Evolutionary conservation across 2,888 invertebrate species (phyloP).

Genomic region (Arctia plantaginis): DNA sequence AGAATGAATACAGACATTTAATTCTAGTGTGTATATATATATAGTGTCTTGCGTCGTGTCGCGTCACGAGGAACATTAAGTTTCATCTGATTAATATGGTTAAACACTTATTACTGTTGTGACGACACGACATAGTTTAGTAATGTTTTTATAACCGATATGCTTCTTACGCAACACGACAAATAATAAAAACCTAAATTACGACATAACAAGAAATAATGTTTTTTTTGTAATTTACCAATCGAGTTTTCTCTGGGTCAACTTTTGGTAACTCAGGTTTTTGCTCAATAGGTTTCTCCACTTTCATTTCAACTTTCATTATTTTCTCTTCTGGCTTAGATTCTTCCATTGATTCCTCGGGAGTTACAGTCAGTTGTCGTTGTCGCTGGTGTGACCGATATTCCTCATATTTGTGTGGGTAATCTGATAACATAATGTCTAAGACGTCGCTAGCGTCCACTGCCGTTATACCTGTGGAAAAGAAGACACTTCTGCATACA

Average conservation of each 20-base stretch:
- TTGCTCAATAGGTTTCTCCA: constrained; percentile 61
- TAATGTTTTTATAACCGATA: too few species aligned
- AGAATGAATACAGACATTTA: too few species aligned
- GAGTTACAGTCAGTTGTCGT: constrained; percentile 73
- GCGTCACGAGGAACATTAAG: too few species aligned
- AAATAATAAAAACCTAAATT: neutral
- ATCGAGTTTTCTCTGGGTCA: constrained; percentile 78
- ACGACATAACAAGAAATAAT: neutral
- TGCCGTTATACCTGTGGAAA: constrained; percentile 91
- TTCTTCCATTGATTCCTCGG: constrained; percentile 52
- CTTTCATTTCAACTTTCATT: constrained; percentile 67
- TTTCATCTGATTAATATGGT: too few species aligned
- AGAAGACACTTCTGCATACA: neutral
- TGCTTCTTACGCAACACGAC: neutral
- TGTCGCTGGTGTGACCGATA: constrained; percentile 90
- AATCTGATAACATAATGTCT: constrained; percentile 98
- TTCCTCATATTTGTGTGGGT: constrained; percentile 97
- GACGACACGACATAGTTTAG: too few species aligned
- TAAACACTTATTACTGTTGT: too few species aligned
- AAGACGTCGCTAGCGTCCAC: constrained; percentile 96
- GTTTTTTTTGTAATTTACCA: constrained; percentile 59
- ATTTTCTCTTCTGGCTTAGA: constrained; percentile 63
- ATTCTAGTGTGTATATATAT: too few species aligned
- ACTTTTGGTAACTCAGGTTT: constrained; percentile 76
- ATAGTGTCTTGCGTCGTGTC: too few species aligned